Evolutionary conservation across 2,888 invertebrate genomes (phyloP).

Genomic region (Nomada lathburiana): DNA sequence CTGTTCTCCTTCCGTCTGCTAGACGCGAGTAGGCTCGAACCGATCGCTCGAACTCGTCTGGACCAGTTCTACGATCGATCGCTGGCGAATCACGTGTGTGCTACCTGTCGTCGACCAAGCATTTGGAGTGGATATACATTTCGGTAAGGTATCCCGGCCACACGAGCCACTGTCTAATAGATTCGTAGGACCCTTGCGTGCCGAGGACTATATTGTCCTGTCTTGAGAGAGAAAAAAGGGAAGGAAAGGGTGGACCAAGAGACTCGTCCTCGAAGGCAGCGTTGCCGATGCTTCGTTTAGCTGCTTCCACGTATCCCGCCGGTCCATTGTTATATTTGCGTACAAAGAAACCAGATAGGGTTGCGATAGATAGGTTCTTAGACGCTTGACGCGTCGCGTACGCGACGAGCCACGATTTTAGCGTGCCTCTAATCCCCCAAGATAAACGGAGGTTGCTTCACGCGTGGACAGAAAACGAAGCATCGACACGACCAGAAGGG

Average conservation of each 20-base stretch:
- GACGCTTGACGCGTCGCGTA: constrained; percentile 36
- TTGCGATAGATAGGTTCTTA: constrained; percentile 19
- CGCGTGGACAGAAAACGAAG: not conserved
- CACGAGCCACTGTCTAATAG: not conserved
- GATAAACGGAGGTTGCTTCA: not conserved
- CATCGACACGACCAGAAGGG: not conserved
- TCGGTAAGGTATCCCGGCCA: constrained; percentile 54
- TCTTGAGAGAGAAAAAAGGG: not conserved
- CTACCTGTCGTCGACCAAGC: constrained; percentile 24
- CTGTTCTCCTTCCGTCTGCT: constrained; percentile 28
- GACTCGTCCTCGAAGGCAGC: constrained; percentile 34
- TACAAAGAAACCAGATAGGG: constrained; percentile 27
- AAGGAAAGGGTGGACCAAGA: no score
- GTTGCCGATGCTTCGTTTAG: constrained; percentile 32
- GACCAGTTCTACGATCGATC: constrained; percentile 31
- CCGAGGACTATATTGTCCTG: not conserved
- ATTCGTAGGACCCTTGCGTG: no score
- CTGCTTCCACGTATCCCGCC: constrained; percentile 11
- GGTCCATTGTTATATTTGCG: constrained; percentile 51
- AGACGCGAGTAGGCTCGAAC: constrained; percentile 8
- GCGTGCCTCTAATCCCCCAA: constrained; percentile 19
- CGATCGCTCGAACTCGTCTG: constrained; percentile 19
- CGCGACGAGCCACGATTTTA: constrained; percentile 31
- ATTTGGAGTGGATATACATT: constrained; percentile 66
- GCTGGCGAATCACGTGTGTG: constrained; percentile 44